Conservation (phyloP, 2,113 vertebrate genomes). For the Pholis gunnellus region DNA sequence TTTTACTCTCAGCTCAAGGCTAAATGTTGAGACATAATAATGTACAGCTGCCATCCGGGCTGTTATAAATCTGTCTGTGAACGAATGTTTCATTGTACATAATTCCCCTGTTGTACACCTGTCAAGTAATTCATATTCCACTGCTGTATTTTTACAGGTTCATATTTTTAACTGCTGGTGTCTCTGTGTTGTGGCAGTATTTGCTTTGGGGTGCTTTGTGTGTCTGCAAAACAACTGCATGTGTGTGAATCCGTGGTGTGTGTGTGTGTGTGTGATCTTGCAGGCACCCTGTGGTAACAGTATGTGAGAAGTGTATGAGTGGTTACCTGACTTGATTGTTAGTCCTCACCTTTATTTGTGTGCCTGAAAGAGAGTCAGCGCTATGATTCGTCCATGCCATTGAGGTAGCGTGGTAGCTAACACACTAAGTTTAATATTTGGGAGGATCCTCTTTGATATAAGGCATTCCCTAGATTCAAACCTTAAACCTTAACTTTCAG, state of each 20-base stretch:
- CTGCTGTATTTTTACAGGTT: constrained; percentile 12
- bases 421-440: neutral
- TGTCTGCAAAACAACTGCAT: neutral
- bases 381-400: constrained; percentile 24
- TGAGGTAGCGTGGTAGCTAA: constrained; percentile 21
- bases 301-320: constrained; percentile 45
- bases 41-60: constrained; percentile 24
- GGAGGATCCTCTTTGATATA: constrained; percentile 10
- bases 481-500: neutral
- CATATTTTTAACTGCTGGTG: neutral
- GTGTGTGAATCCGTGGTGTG: neutral
- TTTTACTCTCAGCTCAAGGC: constrained; percentile 36
- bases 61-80: constrained; percentile 31
- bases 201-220: neutral
- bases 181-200: neutral
- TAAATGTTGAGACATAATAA: constrained; percentile 51
- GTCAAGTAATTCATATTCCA: constrained; percentile 19
- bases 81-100: constrained; percentile 31
- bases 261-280: constrained; percentile 2
- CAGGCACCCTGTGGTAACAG: constrained; percentile 19
- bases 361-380: constrained; percentile 30
- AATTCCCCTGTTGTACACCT: constrained; percentile 21
- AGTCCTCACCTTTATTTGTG: constrained; percentile 50
- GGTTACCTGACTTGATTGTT: constrained; percentile 46
- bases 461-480: constrained; percentile 4